Base-by-base conservation (phyloP, 2,888 invertebrate genomes). In the Scaptomyza flava region DNA sequence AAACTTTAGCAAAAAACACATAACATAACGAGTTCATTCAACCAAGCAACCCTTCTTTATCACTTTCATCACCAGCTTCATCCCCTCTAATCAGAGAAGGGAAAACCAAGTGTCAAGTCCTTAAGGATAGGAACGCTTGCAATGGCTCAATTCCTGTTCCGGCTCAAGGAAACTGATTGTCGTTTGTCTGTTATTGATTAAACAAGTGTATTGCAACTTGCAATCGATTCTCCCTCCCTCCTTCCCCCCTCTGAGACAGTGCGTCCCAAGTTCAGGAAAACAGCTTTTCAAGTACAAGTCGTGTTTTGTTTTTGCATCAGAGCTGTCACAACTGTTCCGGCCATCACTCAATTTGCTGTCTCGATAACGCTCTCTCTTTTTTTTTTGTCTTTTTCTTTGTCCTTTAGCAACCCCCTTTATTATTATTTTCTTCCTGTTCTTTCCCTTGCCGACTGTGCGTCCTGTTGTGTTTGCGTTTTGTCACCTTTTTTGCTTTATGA, bases 401-500 rank as follows among this genome's bases (percentile, higher is more conserved):
- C 30, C 38, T 31, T 45, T 33, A 8, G 42, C 43, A 43, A 51
- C 68, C 62, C 14, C 53, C 34, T 45, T 45, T 31, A 23, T 20
- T 43, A 7, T 20, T 23, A 8, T 9, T 31, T n/a, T 12, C 17
- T 9, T 51, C 6, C 9, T 27, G 9, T 54, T 12, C 1, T 33
- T 2, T 6, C 14, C n/a, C 27, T 20, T 14, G 14, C 8, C 45
- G 0, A 11, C 6, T 7, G n/a, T 6, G 33, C 12, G 33, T 4
- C 9, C 33, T 12, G 11, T 34, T 34, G 33, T 14, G n/a, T 9
- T 14, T 20, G 48, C 45, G 42, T 61, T 46, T 53, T 47, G 77
- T 67, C 85, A 78, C 75, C 66, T 85, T 68, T 45, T 73, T 47
- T 66, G 64, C 54, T 81, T 83, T 77, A 83, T 83, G 88, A 83